phyloP scores from a whole-genome alignment of 2,113 vertebrate genomes.

The Aphyosemion australe region DNA sequence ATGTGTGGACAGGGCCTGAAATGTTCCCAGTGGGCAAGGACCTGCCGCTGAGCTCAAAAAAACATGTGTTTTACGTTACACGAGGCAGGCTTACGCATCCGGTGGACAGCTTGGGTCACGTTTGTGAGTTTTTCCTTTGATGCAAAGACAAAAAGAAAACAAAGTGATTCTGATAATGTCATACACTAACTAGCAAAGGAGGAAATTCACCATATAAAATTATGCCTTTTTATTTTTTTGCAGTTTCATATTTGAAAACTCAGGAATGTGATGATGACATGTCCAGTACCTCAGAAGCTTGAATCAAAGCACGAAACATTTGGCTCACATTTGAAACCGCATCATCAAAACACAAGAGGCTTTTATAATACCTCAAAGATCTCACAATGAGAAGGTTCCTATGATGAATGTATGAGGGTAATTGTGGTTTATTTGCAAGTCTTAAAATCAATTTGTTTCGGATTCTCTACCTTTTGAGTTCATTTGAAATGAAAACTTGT shows the following conservation, averaged over 20 bases:
- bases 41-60: too few relatives aligned
- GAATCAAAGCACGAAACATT: constrained; percentile 93
- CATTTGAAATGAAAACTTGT: constrained; percentile 42
- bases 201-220: constrained; percentile 69
- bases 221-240: constrained; percentile 21
- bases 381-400: constrained; percentile 88
- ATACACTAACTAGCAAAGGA: constrained; percentile 9
- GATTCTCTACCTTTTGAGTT: constrained; percentile 46
- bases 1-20: too few relatives aligned
- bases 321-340: constrained; percentile 89
- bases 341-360: constrained; percentile 86
- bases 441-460: constrained; percentile 54
- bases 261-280: constrained; percentile 98
- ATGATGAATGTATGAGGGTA: constrained; percentile 93
- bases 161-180: constrained; percentile 43
- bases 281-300: constrained; percentile 98
- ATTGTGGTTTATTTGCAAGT: constrained; percentile 84
- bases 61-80: too few relatives aligned
- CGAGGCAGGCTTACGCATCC: too few relatives aligned
- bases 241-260: constrained; percentile 78
- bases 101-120: background rate
- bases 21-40: too few relatives aligned
- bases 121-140: constrained; percentile 38
- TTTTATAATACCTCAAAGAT: constrained; percentile 87
- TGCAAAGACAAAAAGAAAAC: constrained; percentile 23